Evolutionary conservation across 2,888 invertebrate genomes (phyloP), one percentile per base, ranked within the genome.

Genomic region (Drosophila colorata): DNA sequence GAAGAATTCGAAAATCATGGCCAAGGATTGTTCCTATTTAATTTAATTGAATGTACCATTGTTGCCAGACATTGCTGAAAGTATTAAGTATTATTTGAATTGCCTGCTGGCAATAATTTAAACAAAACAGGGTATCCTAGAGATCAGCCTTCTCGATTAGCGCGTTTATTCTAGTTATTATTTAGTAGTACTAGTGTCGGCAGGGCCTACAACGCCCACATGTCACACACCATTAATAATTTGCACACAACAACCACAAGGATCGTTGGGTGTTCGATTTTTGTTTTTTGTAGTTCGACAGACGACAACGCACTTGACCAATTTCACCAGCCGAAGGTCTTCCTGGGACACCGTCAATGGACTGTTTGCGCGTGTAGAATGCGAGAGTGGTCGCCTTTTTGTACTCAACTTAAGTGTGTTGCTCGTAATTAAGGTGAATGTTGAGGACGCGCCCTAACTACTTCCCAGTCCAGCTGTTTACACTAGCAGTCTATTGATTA

Each of bases 361-460:
- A 38, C 41, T 25, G 58, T 68, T 43, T 25, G 48, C 52, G 69
- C 44, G 53, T 49, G 69, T n/a, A 8, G 43, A 13, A 43, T 20
- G 48, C 33, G 35, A 53, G n/a, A 23, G 33, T 38, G 1, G 40
- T 23, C 25, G 4, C 25, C 38, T 51, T 40, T 16, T 18, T 14
- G 13, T 40, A 44, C 20, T 48, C 49, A 14, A 25, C n/a, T 46
- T 35, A 5, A 14, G n/a, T 18, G 52, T 44, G 16, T 16, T 4
- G 33, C 35, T 51, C 35, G 59, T 69, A 75, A 83, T 88, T 83
- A 87, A 76, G 69, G 52, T 52, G 58, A 63, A 65, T 56, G 49
- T 53, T 53, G 43, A 55, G 77, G 38, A 41, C 44, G 48, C 28
- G 38, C 66, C 52, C 67, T 47, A 56, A 56, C 59, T 47, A 35